Base-by-base conservation (phyloP, 2,888 invertebrate genomes). In the Drosophila borealis region DNA sequence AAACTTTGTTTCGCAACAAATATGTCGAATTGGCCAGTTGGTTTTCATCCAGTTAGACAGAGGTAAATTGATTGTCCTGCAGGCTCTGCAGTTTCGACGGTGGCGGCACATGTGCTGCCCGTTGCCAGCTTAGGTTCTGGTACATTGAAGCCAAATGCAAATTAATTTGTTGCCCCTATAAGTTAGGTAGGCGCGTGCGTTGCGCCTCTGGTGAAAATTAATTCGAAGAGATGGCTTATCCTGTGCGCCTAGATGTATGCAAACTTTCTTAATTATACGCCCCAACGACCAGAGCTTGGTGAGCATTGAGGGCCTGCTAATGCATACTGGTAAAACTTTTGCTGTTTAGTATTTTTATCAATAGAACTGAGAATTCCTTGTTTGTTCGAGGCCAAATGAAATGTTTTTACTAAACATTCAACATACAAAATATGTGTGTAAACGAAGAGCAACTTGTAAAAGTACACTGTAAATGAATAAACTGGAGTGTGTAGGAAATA, bases 251-350 rank as follows among this genome's bases (percentile, higher is more conserved):
- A 17, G 33, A 34, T 51, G 36, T 25, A 44, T 63, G 57, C 53
- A 60, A 72, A 72, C 64, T 72, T 72, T 71, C 60, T 61, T 71
- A 65, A 72, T 71, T 72, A 71, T 51, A 10, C 56, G 65, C 65
- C 39, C 46, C 72, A 61, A 50, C 50, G 65, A 50, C 9, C 33
- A 53, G 17, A 3, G 25, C 14, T 11, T 11, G 37, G 17, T 33
- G 49, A 36, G 33, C 14, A 17, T 36, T 55, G 9, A 54, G 11
- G 33, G 29, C 19, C 19, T 29, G 36, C 10, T n/a, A 13, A 39
- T 13, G 29, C 36, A 53, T 17, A 33, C 6, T 13, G 19, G 9
- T 5, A 21, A 42, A 53, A 65, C 41, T 66, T 57, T 51, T 44
- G n/a, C 17, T 59, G 19, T 49, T 57, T 46, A 36, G 50, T 50